These are phyloP conservation scores for Agrypnus murinus DNA, from an alignment of 2,888 invertebrate species.

Conservation along the genomic window DNA sequence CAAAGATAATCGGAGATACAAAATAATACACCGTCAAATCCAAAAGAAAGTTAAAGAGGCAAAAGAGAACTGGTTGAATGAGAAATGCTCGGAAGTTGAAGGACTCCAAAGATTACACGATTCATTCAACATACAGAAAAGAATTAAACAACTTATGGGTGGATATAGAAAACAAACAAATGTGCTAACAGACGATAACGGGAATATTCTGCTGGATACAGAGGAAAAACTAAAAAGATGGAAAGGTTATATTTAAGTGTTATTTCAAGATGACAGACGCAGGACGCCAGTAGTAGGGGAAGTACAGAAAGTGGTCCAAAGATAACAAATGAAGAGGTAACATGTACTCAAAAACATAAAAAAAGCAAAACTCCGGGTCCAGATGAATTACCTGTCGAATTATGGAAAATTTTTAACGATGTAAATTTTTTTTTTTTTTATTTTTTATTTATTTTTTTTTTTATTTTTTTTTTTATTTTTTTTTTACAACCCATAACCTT, in stretches of 20 bases:
- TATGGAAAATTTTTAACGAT: no score
- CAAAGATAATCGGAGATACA: conserved; percentile 4
- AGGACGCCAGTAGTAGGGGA: not conserved
- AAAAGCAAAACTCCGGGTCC: no score
- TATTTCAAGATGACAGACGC: no score
- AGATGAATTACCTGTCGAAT: no score
- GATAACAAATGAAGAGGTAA: no score
- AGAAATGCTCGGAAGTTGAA: conserved; percentile 6
- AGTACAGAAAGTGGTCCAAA: no score
- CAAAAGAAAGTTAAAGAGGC: not conserved
- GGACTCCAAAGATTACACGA: conserved; percentile 7
- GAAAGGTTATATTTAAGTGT: no score
- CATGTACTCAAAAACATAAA: not conserved
- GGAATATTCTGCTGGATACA: conserved; percentile 9
- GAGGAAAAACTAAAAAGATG: conserved; percentile 3
- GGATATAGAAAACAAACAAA: no score
- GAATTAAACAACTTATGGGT: conserved; percentile 2
- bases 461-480: no score
- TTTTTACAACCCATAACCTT: no score
- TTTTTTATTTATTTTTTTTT: no score
- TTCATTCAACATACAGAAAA: conserved; percentile 12
- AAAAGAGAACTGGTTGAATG: conserved; percentile 4
- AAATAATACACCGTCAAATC: conserved; percentile 1
- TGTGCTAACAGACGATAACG: conserved; percentile 11
- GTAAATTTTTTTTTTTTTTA: no score